phyloP scores from a whole-genome alignment of 2,113 vertebrate genomes.

The Chaenogobius annularis region DNA sequence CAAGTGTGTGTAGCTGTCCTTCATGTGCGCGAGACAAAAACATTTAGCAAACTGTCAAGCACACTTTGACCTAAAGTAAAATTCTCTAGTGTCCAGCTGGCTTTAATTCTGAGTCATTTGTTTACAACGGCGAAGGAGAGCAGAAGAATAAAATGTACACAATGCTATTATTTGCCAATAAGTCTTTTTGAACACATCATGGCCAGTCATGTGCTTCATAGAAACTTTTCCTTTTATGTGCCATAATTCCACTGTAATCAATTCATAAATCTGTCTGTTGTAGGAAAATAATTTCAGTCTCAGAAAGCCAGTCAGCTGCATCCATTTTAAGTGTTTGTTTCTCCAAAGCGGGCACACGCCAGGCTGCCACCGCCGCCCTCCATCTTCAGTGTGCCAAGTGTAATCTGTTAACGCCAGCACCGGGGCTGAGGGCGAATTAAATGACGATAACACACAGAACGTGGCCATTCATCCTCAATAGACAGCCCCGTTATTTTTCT shows the following conservation, averaged over 20 bases:
- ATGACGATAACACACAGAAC: constrained; percentile 70
- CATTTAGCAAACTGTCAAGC: no score
- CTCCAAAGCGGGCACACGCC: constrained; percentile 53
- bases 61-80: no score
- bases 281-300: constrained; percentile 39
- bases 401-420: constrained; percentile 69
- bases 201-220: neutral
- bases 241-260: constrained; percentile 27
- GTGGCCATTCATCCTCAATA: constrained; percentile 67
- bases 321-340: constrained; percentile 67
- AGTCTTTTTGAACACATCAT: neutral
- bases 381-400: constrained; percentile 64
- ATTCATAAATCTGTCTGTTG: constrained; percentile 19
- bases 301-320: constrained; percentile 60
- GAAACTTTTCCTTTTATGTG: constrained; percentile 5
- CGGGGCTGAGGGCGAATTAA: constrained; percentile 68
- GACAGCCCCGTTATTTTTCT: constrained; percentile 58
- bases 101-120: no score
- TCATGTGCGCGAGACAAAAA: no score
- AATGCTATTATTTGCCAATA: no score
- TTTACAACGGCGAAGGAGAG: neutral
- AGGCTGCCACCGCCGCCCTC: constrained; percentile 56
- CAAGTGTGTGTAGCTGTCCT: no score
- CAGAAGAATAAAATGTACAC: neutral
- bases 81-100: no score